phyloP scores from a whole-genome alignment of 2,797 vertebrate genomes.

The Oryzias sinensis region DNA sequence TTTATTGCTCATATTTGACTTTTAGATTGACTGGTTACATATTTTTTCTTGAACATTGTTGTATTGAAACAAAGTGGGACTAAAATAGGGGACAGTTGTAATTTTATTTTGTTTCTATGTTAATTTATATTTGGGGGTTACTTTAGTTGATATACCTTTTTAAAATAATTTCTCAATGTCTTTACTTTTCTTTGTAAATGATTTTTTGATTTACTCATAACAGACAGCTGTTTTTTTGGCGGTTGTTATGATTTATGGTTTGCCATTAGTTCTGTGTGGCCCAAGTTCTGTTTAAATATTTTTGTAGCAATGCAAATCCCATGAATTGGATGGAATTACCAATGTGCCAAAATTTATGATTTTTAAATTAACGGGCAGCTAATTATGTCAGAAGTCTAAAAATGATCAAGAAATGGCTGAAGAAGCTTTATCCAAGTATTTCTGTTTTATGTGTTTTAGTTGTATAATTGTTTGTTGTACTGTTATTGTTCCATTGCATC shows the following conservation, averaged over 20 bases:
- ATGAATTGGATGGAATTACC: slow-evolving; percentile 2
- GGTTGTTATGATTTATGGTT: slow-evolving; percentile 8
- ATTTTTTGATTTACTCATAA: slow-evolving; percentile 2
- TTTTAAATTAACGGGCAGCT: slow-evolving; percentile 1
- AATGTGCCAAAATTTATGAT: slow-evolving; percentile 56
- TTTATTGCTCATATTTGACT: too few species aligned
- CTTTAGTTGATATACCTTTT: slow-evolving; percentile 10
- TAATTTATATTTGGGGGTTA: slow-evolving; percentile 14
- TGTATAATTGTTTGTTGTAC: slow-evolving; percentile 6
- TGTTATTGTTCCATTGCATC: not conserved
- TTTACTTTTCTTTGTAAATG: slow-evolving; percentile 2
- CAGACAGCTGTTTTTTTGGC: slow-evolving; percentile 12
- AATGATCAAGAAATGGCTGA: slow-evolving; percentile 24
- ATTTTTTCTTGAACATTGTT: too few species aligned
- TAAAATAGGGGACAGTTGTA: slow-evolving; percentile 17
- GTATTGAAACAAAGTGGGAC: slow-evolving; percentile 32
- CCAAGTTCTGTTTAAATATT: slow-evolving; percentile 22
- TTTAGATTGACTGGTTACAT: too few species aligned
- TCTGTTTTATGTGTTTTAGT: slow-evolving; percentile 18
- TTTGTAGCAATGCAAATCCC: slow-evolving; percentile 18
- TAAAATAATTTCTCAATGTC: not conserved
- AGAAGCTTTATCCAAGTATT: slow-evolving; percentile 43
- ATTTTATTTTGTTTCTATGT: slow-evolving; percentile 24
- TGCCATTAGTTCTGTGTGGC: slow-evolving; percentile 23
- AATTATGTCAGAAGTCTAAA: slow-evolving; percentile 12